Percentiles rank a stretch among this genome's conserved stretches.
Evolutionary conservation across 2,888 invertebrate genomes (phyloP).

Genomic region (Melolontha melolontha): DNA sequence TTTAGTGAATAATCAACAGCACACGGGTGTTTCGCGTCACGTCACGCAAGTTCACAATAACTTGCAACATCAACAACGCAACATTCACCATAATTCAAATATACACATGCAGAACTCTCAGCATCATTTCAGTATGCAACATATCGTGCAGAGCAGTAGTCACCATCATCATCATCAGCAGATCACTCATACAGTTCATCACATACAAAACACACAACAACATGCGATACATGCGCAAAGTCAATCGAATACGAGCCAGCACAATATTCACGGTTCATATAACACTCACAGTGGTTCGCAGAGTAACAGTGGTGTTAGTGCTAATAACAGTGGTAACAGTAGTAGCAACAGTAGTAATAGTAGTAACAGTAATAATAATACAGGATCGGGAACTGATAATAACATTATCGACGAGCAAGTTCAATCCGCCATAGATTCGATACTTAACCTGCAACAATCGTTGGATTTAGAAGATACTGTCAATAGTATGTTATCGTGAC

Average conservation of each 20-base stretch:
- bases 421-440: slow-evolving; percentile 84
- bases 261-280: slow-evolving; percentile 34
- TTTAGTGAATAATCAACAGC: not conserved
- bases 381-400: slow-evolving; percentile 48
- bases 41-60: slow-evolving; percentile 7
- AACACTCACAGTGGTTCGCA: slow-evolving; percentile 29
- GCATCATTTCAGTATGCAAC: slow-evolving; percentile 45
- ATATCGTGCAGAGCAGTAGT: slow-evolving; percentile 39
- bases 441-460: slow-evolving; percentile 75
- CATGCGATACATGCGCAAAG: slow-evolving; percentile 35
- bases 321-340: slow-evolving; percentile 14
- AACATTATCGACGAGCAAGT: slow-evolving; percentile 82
- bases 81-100: slow-evolving; percentile 14
- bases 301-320: slow-evolving; percentile 23
- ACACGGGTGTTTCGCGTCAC: slow-evolving; percentile 10
- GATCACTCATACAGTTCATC: slow-evolving; percentile 48
- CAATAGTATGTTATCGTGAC: slow-evolving; percentile 65
- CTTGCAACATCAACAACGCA: slow-evolving; percentile 12
- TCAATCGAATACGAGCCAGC: slow-evolving; percentile 10
- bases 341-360: slow-evolving; percentile 26
- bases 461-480: slow-evolving; percentile 61
- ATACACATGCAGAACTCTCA: slow-evolving; percentile 33
- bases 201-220: slow-evolving; percentile 42
- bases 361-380: slow-evolving; percentile 4
- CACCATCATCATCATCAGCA: slow-evolving; percentile 47